Evolutionary conservation across 2,113 vertebrate species (phyloP).

Genomic region (Zeus faber): DNA sequence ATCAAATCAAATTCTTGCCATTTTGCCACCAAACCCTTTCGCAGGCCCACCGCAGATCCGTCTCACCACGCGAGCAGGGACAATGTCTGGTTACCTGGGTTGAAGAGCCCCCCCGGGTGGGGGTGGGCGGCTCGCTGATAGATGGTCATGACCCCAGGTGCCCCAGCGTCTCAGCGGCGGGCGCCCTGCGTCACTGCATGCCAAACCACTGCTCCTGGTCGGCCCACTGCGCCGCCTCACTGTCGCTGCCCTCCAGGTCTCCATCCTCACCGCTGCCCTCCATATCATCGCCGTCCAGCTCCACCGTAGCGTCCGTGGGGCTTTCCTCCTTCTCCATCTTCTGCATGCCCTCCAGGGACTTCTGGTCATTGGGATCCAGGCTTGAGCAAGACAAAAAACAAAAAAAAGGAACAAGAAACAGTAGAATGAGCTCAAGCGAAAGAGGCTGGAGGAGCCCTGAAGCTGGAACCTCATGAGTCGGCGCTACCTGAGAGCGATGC

Average conservation of each 20-base stretch:
- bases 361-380: constrained; percentile 97
- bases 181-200: constrained; percentile 82
- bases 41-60: too few relatives aligned
- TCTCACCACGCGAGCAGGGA: neutral
- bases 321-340: constrained; percentile 99
- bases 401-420: neutral
- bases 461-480: neutral
- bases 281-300: constrained; percentile 98
- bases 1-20: too few relatives aligned
- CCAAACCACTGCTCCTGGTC: constrained; percentile 99
- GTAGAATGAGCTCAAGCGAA: neutral
- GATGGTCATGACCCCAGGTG: too few relatives aligned
- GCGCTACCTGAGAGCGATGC: constrained; percentile 92
- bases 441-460: too few relatives aligned
- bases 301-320: constrained; percentile 92
- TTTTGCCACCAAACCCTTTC: too few relatives aligned
- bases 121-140: too few relatives aligned
- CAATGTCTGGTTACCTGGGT: neutral
- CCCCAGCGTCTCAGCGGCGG: neutral
- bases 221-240: constrained; percentile 96
- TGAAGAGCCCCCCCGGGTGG: neutral
- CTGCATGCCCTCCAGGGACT: constrained; percentile 97
- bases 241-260: constrained; percentile 96
- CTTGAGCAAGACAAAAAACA: constrained; percentile 52
- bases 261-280: constrained; percentile 98